Conservation (phyloP, 2,797 vertebrate genomes). For the Florisuga fusca region DNA sequence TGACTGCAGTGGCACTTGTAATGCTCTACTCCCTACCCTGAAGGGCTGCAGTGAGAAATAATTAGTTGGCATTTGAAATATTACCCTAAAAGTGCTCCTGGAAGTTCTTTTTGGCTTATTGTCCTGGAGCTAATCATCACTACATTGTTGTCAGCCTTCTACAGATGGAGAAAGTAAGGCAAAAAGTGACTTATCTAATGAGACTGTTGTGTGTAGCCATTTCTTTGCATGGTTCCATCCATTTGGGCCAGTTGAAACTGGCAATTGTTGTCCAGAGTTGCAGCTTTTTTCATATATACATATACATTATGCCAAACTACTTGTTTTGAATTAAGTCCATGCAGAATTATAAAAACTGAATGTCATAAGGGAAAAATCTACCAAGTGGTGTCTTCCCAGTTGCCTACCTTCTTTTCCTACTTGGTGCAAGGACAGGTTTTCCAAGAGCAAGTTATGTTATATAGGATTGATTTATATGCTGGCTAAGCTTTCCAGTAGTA, state of each 20-base stretch:
- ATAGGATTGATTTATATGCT: background rate
- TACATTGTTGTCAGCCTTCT: background rate
- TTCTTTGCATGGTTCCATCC: background rate
- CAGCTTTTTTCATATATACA: background rate
- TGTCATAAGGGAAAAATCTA: background rate
- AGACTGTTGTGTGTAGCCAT: background rate
- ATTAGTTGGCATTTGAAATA: background rate
- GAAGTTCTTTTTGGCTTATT: constrained; percentile 12
- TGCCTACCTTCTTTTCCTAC: background rate
- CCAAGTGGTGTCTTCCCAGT: background rate
- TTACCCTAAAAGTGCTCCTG: constrained; percentile 8
- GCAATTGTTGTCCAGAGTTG: background rate
- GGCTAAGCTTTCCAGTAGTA: background rate
- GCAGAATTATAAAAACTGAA: background rate
- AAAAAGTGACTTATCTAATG: background rate
- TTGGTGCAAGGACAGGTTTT: background rate
- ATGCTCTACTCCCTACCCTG: background rate
- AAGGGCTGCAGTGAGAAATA: background rate
- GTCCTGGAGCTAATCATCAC: background rate
- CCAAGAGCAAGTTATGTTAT: background rate
- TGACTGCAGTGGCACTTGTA: background rate
- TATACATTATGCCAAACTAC: background rate
- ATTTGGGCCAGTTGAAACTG: background rate
- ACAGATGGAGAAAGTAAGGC: background rate
- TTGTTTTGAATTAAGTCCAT: background rate